Evolutionary conservation across 2,888 invertebrate species (phyloP).

Genomic region (Hyppa rectilinea): DNA sequence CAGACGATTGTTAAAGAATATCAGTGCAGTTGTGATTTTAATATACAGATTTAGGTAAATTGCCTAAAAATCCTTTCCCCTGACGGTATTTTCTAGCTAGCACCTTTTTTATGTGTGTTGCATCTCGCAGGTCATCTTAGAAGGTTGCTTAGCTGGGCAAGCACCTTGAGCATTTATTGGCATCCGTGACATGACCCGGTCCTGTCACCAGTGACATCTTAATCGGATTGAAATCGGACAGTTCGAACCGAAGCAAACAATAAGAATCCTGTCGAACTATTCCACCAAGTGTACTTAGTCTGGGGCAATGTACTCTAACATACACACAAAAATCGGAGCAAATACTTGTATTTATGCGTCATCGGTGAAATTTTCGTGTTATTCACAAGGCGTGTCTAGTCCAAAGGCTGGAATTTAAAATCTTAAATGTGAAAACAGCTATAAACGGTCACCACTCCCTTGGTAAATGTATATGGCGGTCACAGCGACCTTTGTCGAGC

Average conservation of each 20-base stretch:
- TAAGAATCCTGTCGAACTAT: slow-evolving; percentile 18
- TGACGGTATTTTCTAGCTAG: too few relatives aligned
- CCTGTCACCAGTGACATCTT: slow-evolving; percentile 4
- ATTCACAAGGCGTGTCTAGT: slow-evolving; percentile 33
- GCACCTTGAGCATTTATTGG: slow-evolving; percentile 29
- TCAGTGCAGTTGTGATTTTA: background rate
- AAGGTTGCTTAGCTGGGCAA: too few relatives aligned
- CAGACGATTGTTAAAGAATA: background rate
- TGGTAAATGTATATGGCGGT: slow-evolving; percentile 35
- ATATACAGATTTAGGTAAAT: background rate
- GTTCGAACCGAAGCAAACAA: slow-evolving; percentile 6
- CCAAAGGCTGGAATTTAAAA: slow-evolving; percentile 39
- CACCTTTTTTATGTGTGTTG: too few relatives aligned
- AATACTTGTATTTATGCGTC: slow-evolving; percentile 54
- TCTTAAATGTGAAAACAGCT: slow-evolving; percentile 40
- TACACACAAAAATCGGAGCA: slow-evolving; percentile 34
- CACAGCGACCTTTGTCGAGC: slow-evolving; percentile 46
- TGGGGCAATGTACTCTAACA: slow-evolving; percentile 41
- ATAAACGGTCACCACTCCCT: slow-evolving; percentile 46
- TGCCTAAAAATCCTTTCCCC: too few relatives aligned
- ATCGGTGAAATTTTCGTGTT: slow-evolving; percentile 29
- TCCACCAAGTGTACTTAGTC: slow-evolving; percentile 12
- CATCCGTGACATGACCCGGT: slow-evolving; percentile 21
- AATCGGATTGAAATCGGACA: slow-evolving; percentile 32
- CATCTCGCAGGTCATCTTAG: too few relatives aligned